phyloP scores from a whole-genome alignment of 2,797 vertebrate genomes.

The Intellagama lesueurii region DNA sequence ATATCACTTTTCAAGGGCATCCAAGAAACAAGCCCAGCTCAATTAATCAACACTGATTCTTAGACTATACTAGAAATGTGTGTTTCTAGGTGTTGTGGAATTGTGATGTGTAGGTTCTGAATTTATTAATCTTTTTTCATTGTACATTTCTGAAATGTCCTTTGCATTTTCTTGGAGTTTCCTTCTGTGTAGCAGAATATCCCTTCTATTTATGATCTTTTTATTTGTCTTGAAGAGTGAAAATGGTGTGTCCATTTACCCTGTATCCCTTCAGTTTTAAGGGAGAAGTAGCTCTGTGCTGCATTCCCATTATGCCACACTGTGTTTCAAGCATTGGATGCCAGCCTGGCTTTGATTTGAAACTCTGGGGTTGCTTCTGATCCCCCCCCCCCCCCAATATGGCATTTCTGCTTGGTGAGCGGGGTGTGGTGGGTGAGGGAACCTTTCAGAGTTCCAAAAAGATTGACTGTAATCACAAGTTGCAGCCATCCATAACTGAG shows the following conservation, averaged over 20 bases:
- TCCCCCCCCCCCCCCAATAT: not conserved
- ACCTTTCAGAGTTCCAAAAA: not conserved
- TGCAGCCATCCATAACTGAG: not conserved
- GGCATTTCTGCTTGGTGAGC: slow-evolving; percentile 5
- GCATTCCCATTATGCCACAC: not conserved
- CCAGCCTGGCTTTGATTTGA: not conserved
- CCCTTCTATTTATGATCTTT: too few relatives aligned
- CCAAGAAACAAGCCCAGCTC: not conserved
- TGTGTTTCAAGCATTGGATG: not conserved
- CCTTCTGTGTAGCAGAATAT: too few relatives aligned
- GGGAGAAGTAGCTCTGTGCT: too few relatives aligned
- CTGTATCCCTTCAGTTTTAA: too few relatives aligned
- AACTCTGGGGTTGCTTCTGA: not conserved
- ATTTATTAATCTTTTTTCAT: too few relatives aligned
- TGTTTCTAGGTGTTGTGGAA: not conserved
- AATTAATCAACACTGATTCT: not conserved
- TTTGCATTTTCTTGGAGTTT: too few relatives aligned
- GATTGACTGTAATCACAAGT: not conserved
- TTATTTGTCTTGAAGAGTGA: too few relatives aligned
- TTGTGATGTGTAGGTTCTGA: not conserved
- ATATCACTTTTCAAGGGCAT: not conserved
- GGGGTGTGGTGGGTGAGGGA: too few relatives aligned
- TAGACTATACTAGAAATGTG: not conserved
- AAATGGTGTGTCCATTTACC: too few relatives aligned
- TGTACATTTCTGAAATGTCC: too few relatives aligned